Evolutionary conservation across 2,888 invertebrate genomes (phyloP).

Genomic region (Ellobium chinense): DNA sequence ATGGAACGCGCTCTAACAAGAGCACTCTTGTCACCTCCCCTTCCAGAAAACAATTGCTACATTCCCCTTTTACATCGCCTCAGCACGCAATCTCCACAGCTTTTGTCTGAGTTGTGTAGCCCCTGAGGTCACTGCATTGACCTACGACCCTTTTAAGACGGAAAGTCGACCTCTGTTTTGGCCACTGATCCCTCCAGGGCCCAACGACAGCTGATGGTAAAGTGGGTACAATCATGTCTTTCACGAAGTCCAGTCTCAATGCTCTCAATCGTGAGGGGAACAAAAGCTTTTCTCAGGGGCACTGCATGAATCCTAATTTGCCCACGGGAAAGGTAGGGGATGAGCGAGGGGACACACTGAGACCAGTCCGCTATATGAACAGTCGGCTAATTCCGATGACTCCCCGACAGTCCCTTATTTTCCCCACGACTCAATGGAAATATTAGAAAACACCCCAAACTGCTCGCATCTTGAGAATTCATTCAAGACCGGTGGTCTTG

Average conservation of each 20-base stretch:
- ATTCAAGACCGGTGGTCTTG: too few relatives aligned
- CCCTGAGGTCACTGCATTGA: not conserved
- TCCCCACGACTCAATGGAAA: not conserved
- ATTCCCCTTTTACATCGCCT: not conserved
- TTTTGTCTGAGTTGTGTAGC: not conserved
- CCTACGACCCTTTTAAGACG: not conserved
- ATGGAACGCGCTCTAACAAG: too few relatives aligned
- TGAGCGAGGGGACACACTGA: too few relatives aligned
- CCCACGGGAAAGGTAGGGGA: not conserved
- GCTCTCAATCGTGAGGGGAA: not conserved
- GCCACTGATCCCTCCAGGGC: not conserved
- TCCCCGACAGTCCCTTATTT: not conserved
- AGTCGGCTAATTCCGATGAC: constrained; percentile 1
- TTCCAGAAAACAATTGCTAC: not conserved
- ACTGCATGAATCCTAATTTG: constrained; percentile 7
- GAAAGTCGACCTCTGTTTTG: not conserved
- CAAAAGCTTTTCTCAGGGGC: not conserved
- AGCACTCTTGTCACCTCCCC: too few relatives aligned
- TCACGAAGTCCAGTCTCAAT: not conserved
- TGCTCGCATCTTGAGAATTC: too few relatives aligned
- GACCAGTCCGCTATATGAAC: constrained; percentile 1
- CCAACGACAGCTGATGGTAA: not conserved
- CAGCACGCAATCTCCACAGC: not conserved
- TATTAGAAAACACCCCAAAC: too few relatives aligned
- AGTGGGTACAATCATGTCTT: not conserved